A percentile compares a stretch with the other conserved stretches of the same genome.
phyloP scores from a whole-genome alignment of 2,113 vertebrate genomes.

The Phasianus colchicus region DNA sequence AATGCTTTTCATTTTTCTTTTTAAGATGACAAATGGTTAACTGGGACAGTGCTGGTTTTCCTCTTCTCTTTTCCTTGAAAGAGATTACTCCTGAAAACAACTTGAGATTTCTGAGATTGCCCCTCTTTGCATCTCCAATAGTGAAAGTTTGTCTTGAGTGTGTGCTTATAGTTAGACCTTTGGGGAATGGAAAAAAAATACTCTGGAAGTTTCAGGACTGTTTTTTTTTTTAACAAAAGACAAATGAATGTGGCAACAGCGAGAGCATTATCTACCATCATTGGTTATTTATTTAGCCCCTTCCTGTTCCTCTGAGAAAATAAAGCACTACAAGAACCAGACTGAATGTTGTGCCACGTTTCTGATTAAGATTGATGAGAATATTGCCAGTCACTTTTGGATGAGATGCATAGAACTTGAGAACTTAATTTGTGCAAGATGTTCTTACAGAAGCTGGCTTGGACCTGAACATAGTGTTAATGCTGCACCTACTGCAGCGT shows the following conservation, averaged over 20 bases:
- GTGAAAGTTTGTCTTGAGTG: rapidly evolving
- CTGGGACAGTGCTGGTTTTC: not conserved
- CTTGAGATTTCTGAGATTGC: not conserved
- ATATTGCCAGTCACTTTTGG: not conserved
- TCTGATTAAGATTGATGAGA: not conserved
- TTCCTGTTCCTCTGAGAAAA: not conserved
- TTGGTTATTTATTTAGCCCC: not conserved
- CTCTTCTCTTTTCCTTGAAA: not conserved
- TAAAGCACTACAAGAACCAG: not conserved
- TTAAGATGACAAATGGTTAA: not conserved
- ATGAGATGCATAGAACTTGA: not conserved
- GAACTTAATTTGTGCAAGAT: not conserved
- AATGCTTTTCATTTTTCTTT: not conserved
- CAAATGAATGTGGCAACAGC: not conserved
- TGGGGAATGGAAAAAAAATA: not conserved
- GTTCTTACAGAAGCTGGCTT: not conserved
- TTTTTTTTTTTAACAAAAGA: not conserved
- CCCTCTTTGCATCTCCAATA: not conserved
- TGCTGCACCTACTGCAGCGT: not conserved
- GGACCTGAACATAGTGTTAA: not conserved
- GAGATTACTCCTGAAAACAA: not conserved
- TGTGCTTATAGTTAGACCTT: not conserved
- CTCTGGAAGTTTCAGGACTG: not conserved
- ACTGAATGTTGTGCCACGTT: rapidly evolving
- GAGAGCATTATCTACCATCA: not conserved